These are phyloP conservation scores for Poeciliopsis retropinna DNA, from an alignment of 2,113 vertebrate species.

Conservation along the genomic window DNA sequence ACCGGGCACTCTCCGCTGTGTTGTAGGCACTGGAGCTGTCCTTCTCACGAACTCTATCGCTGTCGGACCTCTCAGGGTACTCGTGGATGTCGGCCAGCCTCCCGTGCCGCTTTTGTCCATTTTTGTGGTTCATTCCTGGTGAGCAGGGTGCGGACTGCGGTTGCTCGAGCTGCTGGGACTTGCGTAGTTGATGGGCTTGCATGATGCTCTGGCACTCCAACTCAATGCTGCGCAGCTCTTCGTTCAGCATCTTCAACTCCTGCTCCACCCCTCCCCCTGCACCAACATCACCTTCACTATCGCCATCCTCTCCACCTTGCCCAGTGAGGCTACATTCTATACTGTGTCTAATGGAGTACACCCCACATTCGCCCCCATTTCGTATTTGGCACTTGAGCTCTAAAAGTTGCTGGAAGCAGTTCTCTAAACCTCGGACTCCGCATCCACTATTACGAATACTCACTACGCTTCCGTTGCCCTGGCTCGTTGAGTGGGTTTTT, in stretches of 20 bases:
- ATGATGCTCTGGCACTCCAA: constrained; percentile 96
- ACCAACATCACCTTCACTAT: constrained; percentile 25
- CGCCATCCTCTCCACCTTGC: constrained; percentile 72
- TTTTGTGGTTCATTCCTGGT: constrained; percentile 55
- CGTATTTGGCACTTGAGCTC: constrained; percentile 94
- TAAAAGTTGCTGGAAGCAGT: constrained; percentile 88
- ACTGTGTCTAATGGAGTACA: constrained; percentile 92
- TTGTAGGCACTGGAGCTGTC: constrained; percentile 97
- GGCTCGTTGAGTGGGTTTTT: constrained; percentile 71
- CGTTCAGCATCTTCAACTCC: constrained; percentile 92
- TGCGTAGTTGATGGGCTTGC: constrained; percentile 89
- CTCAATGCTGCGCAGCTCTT: constrained; percentile 94
- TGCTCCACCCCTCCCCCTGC: constrained; percentile 82
- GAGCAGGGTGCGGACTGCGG: constrained; percentile 24
- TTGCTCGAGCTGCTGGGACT: constrained; percentile 62
- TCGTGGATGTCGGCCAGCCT: constrained; percentile 90
- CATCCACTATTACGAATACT: constrained; percentile 55
- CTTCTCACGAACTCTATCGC: constrained; percentile 77
- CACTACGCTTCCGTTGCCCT: constrained; percentile 57
- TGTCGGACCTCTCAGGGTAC: constrained; percentile 86
- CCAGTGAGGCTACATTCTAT: constrained; percentile 87
- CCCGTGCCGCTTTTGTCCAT: constrained; percentile 63
- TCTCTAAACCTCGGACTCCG: constrained; percentile 75
- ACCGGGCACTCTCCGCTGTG: constrained; percentile 92
- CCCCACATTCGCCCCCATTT: constrained; percentile 87